Evolutionary conservation across 2,113 vertebrate species (phyloP), one percentile per base, ranked within the genome.

Genomic region (Labrus mixtus): DNA sequence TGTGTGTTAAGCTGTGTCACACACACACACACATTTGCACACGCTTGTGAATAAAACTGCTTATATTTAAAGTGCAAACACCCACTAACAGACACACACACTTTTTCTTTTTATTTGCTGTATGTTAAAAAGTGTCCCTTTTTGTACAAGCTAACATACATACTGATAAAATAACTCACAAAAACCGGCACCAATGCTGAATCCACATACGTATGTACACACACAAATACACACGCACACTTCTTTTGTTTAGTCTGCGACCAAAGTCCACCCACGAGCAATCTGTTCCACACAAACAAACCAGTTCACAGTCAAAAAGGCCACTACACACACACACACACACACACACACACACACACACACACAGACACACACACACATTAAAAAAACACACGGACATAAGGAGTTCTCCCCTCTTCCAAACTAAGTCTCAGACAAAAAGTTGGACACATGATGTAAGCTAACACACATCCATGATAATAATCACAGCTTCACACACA

Each of bases 181-280:
- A 33, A 67, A 22, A 57, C 10, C 62, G 17, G 19, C 41, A 37
- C 16, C 33, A 10, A 17, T 37, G 41, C 50, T 25, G 9, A 57
- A 69, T 55, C 43, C 6, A 59, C 1, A 11, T 20, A 73, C 65
- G 70, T 13, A 37, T 22, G 17, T 11, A 15, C 37, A 39, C 56
- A 68, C 69, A 33, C 55, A 58, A 17, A 71, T 19, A 75, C 3
- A 20, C 48, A 64, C 59, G 43, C 69, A 33, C 55, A 55, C 68
- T 37, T 67, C 29, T 76, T 86, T 87, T 86, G 81, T 91, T 87
- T 87, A 70, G 85, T 84, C 81, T 88, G 80, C 56, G 61, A 76
- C 68, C 72, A 0, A 81, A 87, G 71, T 90, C 88, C 88, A 64
- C 84, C 88, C 88, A 91, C 88, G 25, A 63, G 67, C 83, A 87